Evolutionary conservation across 1,140 invertebrate genomes (phyloP).

Genomic region (Polypedilum vanderplanki): DNA sequence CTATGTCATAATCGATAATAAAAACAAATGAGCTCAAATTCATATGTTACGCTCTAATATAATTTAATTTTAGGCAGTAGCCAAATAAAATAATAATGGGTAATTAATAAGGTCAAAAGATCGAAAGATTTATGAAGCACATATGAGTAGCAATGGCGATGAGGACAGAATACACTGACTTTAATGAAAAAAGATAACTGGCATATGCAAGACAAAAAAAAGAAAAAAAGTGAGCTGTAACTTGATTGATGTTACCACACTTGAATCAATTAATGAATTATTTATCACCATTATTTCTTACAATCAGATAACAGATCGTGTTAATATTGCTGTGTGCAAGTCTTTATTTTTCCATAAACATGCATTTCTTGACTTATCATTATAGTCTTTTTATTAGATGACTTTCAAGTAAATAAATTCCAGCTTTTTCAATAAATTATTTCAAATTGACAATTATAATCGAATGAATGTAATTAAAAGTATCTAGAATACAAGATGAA

Average conservation of each 20-base stretch:
- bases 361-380: neutral
- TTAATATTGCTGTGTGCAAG: neutral
- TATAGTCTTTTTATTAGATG: neutral
- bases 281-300: slow-evolving; percentile 17
- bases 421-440: slow-evolving; percentile 18
- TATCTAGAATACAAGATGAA: neutral
- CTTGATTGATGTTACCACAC: neutral
- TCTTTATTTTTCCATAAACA: slow-evolving; percentile 8
- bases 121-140: neutral
- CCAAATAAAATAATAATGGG: too few species aligned
- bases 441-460: neutral
- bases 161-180: too few species aligned
- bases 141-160: neutral
- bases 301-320: neutral
- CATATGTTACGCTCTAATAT: too few species aligned
- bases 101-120: too few species aligned
- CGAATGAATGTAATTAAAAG: neutral
- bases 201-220: too few species aligned
- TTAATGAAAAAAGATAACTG: too few species aligned
- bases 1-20: too few species aligned
- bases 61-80: too few species aligned
- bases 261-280: slow-evolving; percentile 20
- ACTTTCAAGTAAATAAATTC: neutral
- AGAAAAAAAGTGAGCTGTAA: neutral
- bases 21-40: too few species aligned